Percentiles rank a stretch among this genome's conserved stretches.
Evolutionary conservation across 2,113 vertebrate genomes (phyloP).

Genomic region (Camelus dromedarius): DNA sequence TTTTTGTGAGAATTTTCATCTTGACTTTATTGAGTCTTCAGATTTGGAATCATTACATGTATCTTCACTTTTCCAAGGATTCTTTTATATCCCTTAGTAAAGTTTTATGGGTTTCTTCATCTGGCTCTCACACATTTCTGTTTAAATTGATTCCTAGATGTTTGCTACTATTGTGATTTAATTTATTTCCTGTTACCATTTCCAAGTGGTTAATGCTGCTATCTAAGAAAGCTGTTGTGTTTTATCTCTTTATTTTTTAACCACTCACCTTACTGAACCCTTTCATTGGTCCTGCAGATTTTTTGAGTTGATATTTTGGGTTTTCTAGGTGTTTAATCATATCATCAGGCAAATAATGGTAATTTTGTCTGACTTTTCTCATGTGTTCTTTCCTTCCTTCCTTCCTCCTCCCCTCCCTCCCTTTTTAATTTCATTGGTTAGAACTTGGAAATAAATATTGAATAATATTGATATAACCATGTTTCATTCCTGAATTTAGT

Average conservation of each 20-base stretch:
- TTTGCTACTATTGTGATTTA: slow-evolving; percentile 63
- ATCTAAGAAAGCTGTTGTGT: slow-evolving; percentile 43
- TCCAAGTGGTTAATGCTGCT: slow-evolving; percentile 62
- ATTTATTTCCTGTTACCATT: slow-evolving; percentile 69
- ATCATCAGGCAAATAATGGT: neutral
- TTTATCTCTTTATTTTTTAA: slow-evolving; percentile 65
- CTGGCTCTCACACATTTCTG: slow-evolving; percentile 31
- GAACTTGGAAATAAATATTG: slow-evolving; percentile 17
- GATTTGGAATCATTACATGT: slow-evolving; percentile 4
- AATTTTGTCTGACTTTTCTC: slow-evolving; percentile 38
- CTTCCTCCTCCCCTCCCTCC: neutral
- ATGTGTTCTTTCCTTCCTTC: neutral
- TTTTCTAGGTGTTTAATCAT: slow-evolving; percentile 17
- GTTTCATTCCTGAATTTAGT: slow-evolving; percentile 27
- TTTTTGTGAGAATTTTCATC: slow-evolving; percentile 38
- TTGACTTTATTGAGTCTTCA: neutral
- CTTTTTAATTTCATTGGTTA: slow-evolving; percentile 47
- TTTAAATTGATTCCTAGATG: slow-evolving; percentile 61
- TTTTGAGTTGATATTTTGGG: neutral
- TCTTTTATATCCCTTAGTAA: slow-evolving; percentile 45
- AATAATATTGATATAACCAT: neutral
- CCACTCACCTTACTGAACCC: neutral
- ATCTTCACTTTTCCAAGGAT: slow-evolving; percentile 40
- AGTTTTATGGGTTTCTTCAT: slow-evolving; percentile 62
- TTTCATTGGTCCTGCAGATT: neutral